phyloP scores from a whole-genome alignment of 2,888 invertebrate genomes.

The Dryadula phaetusa region DNA sequence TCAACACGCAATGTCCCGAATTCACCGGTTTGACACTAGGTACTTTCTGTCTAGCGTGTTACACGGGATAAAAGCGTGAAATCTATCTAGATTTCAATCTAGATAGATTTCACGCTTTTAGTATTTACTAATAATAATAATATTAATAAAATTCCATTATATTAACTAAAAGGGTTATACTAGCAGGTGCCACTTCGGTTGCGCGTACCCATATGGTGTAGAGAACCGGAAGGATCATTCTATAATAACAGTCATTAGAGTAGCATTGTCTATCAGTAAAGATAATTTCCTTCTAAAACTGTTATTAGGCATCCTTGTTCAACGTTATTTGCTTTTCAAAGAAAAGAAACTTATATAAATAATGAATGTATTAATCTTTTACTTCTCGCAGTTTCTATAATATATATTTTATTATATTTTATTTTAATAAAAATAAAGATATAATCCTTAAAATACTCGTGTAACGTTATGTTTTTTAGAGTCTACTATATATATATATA shows the following conservation, averaged over 20 bases:
- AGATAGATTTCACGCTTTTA: no score
- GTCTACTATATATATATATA: no score
- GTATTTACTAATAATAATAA: no score
- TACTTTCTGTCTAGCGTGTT: neutral
- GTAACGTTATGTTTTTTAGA: no score
- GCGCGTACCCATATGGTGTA: conserved; percentile 32
- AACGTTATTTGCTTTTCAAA: neutral
- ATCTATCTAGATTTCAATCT: no score
- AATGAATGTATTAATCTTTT: no score
- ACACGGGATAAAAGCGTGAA: no score
- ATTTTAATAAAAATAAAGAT: no score
- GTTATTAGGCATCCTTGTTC: neutral
- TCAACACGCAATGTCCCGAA: neutral
- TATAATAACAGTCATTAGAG: conserved; percentile 36
- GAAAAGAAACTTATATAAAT: no score
- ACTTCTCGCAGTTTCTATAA: no score
- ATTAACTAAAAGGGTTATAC: conserved; percentile 28
- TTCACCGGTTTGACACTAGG: neutral
- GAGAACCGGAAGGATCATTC: conserved; percentile 25
- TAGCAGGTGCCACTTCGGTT: conserved; percentile 37
- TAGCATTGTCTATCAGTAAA: conserved; percentile 24
- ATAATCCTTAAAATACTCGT: no score
- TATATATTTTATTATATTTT: no score
- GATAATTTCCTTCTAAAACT: neutral
- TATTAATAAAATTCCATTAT: neutral